Evolutionary conservation across 2,113 vertebrate genomes (phyloP), one percentile per base, ranked within the genome.

Genomic region (Prunella himalayana): DNA sequence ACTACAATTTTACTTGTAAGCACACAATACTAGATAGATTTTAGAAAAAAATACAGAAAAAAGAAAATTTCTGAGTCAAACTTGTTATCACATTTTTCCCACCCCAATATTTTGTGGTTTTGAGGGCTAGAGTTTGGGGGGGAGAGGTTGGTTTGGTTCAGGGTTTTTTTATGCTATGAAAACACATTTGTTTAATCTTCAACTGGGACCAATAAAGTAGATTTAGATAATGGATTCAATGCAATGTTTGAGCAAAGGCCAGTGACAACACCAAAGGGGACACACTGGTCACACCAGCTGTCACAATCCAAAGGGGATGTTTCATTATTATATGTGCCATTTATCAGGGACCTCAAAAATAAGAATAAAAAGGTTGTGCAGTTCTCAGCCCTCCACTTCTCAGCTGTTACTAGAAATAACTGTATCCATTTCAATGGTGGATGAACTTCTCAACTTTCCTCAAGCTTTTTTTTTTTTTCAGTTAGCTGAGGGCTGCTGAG

Each of bases 121-220:
- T 41, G 71, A 42, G 7, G 35, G 8, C 2, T 70, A 31, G 8
- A 9, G 9, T 3, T 35, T 54, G 13, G 17, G 13, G 10, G 1
- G 27, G 4, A 1, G 24, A 37, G 5, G 2, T 23, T 24, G 2
- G 11, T 39, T 76, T 53, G 6, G 2, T 37, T 56, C 13, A 33
- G 27, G 3, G 2, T 2, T 4, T 16, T 47, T 69, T 82, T 19
- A 13, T 20, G 4, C 23, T 9, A 8, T 39, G 15, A 64, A 44
- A 90, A 30, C 2, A 30, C 6, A 64, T 47, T 22, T 49, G 7
- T 8, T 64, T 75, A 24, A 25, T 75, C 77, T 71, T 66, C 21
- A 39, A 2, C 27, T 35, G 17, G 8, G 10, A 23, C 19, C 24
- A 80, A 53, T 11, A 44, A 13, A 39, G 7, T 19, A 39, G 10